Conservation (phyloP, 2,888 invertebrate species). For the Rhamphomyia laevipes region DNA sequence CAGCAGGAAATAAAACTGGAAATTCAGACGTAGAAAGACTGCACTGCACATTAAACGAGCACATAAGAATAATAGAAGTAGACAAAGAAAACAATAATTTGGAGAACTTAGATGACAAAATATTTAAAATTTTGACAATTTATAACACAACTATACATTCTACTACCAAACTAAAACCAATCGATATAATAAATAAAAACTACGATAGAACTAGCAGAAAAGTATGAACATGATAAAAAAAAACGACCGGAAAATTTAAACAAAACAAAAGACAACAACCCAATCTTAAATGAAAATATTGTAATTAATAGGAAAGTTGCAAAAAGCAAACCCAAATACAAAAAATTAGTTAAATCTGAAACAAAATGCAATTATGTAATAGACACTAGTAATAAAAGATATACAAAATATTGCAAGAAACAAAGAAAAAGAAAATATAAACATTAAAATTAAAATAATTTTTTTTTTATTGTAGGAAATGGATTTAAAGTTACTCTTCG, state of each 20-base stretch:
- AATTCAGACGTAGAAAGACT: constrained; percentile 9
- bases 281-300: not conserved
- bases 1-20: constrained; percentile 8
- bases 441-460: no score
- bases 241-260: not conserved
- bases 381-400: not conserved
- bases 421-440: no score
- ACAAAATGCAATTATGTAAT: not conserved
- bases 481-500: no score
- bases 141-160: constrained; percentile 2
- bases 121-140: not conserved
- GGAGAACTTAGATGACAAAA: not conserved
- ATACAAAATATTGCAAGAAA: no score
- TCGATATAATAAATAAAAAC: not conserved
- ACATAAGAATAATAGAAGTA: constrained; percentile 6
- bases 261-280: not conserved
- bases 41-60: no score
- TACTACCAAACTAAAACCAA: not conserved
- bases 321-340: no score
- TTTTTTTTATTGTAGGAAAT: no score
- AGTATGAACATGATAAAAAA: not conserved
- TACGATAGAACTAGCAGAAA: not conserved
- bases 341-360: no score
- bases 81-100: not conserved
- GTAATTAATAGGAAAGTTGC: not conserved